Evolutionary conservation across 2,113 vertebrate species (phyloP).

Genomic region (Anguilla japonica): DNA sequence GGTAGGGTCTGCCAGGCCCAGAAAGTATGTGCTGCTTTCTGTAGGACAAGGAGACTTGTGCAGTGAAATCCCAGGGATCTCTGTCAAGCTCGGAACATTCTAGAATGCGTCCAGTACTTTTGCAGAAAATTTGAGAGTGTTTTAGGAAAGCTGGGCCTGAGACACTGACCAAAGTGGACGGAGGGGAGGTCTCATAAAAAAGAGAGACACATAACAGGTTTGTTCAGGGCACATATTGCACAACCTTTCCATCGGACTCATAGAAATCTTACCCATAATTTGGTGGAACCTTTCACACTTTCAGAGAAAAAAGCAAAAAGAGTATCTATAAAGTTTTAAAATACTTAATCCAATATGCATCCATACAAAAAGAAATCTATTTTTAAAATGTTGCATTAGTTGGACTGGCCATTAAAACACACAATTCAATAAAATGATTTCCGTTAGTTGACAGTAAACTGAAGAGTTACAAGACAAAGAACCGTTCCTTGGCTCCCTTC

Average conservation of each 20-base stretch:
- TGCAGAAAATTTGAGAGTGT: neutral
- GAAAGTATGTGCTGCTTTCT: too few species aligned
- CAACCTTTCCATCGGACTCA: neutral
- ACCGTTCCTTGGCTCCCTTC: too few species aligned
- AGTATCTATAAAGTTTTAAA: too few species aligned
- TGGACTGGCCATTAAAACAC: too few species aligned
- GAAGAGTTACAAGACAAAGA: too few species aligned
- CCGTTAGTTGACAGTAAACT: too few species aligned
- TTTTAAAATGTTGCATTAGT: too few species aligned
- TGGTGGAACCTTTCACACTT: neutral
- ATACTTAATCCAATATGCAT: too few species aligned
- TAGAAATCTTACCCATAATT: neutral
- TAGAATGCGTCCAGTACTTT: neutral
- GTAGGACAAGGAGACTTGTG: neutral
- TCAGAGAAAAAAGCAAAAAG: neutral
- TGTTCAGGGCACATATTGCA: neutral
- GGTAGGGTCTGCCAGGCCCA: neutral
- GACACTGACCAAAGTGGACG: neutral
- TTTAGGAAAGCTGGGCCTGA: neutral
- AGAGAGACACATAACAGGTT: neutral
- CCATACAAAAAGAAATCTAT: too few species aligned
- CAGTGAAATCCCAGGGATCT: neutral
- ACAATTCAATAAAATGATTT: too few species aligned
- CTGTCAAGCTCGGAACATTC: neutral
- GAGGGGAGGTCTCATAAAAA: neutral